phyloP scores from a whole-genome alignment of 2,113 vertebrate genomes.

The Melanotaenia duboulayi region DNA sequence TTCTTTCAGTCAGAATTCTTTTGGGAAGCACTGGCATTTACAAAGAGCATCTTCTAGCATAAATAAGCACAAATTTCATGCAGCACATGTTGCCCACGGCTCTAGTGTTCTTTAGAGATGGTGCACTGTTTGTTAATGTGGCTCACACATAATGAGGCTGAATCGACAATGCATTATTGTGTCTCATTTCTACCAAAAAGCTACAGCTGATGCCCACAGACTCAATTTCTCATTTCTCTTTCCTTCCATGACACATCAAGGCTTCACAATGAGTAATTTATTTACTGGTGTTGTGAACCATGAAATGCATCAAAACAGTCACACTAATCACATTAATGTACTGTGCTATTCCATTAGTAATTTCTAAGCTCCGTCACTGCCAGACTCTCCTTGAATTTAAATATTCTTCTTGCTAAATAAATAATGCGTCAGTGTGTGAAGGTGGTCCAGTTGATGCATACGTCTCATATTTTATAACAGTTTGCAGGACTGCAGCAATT shows the following conservation, averaged over 20 bases:
- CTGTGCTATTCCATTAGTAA: constrained; percentile 11
- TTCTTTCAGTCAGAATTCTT: constrained; percentile 36
- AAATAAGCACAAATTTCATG: constrained; percentile 57
- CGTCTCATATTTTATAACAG: constrained; percentile 44
- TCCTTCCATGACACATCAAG: constrained; percentile 43
- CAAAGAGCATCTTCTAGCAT: constrained; percentile 52
- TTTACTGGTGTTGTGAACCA: constrained; percentile 49
- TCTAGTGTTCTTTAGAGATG: constrained; percentile 54
- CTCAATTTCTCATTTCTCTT: constrained; percentile 53
- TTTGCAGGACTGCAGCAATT: constrained; percentile 31
- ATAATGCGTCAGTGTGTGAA: not conserved
- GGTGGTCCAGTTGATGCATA: constrained; percentile 12
- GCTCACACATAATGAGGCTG: constrained; percentile 57
- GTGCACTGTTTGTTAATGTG: constrained; percentile 55
- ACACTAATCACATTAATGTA: constrained; percentile 62
- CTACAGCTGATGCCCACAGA: constrained; percentile 47
- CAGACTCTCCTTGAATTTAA: constrained; percentile 51
- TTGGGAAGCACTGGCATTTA: constrained; percentile 57
- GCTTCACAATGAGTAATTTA: constrained; percentile 48
- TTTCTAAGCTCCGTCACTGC: constrained; percentile 6
- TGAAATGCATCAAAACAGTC: constrained; percentile 47
- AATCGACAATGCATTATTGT: constrained; percentile 36
- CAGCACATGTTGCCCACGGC: constrained; percentile 55
- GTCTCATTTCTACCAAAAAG: constrained; percentile 45
- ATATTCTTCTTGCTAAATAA: constrained; percentile 50